phyloP scores from a whole-genome alignment of 2,113 vertebrate species.

The Conger conger region DNA sequence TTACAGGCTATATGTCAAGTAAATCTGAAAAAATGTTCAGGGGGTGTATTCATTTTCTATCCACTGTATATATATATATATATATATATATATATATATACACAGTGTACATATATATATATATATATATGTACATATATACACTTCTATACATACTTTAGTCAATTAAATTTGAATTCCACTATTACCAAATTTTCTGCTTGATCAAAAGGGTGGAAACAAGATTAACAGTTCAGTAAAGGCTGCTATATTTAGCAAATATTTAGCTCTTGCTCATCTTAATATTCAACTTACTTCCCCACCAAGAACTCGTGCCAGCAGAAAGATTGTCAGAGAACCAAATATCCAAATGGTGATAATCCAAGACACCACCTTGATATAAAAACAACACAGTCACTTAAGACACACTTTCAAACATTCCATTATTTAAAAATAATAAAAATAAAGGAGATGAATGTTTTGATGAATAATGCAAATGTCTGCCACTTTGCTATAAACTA shows the following conservation, averaged over 20 bases:
- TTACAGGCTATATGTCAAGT: no score
- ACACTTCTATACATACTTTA: neutral
- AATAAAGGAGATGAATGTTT: neutral
- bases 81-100: no score
- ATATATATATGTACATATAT: no score
- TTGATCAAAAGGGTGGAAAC: neutral
- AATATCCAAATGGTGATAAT: constrained; percentile 99
- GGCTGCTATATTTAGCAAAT: neutral
- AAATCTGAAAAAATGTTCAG: no score
- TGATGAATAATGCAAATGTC: neutral
- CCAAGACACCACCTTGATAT: constrained; percentile 93
- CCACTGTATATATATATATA: no score
- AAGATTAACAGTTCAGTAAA: neutral
- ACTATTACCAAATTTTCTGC: neutral
- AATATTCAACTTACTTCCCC: constrained; percentile 83
- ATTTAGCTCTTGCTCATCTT: neutral
- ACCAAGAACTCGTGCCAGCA: constrained; percentile 95
- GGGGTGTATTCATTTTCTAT: no score
- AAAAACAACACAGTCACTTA: constrained; percentile 27
- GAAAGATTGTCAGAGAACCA: constrained; percentile 94
- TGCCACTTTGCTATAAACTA: neutral
- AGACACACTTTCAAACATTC: neutral
- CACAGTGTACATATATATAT: no score
- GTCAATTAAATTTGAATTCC: neutral
- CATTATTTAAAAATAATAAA: neutral